These are phyloP conservation scores for Phrynosoma blainvillii DNA, from an alignment of 2,113 vertebrate species.

Conservation along the genomic window DNA sequence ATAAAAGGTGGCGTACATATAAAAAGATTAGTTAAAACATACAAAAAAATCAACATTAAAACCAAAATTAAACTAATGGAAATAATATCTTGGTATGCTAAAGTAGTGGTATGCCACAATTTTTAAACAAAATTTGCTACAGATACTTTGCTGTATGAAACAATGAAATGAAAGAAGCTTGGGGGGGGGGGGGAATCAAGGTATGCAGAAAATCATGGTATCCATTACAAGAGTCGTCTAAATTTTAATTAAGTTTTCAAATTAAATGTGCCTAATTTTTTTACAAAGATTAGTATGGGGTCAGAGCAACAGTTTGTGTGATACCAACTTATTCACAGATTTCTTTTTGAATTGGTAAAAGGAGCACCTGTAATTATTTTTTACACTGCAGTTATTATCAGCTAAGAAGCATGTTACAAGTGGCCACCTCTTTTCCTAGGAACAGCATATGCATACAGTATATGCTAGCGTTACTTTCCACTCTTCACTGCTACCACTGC, in stretches of 20 bases:
- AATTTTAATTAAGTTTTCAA: neutral
- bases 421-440: no score
- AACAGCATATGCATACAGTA: no score
- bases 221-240: neutral
- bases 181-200: neutral
- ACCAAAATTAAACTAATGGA: no score
- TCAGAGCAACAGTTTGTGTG: neutral
- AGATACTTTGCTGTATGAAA: neutral
- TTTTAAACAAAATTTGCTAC: no score
- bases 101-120: no score
- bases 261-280: neutral
- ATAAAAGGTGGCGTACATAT: no score
- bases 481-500: no score
- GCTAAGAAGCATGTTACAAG: neutral
- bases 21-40: no score
- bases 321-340: neutral
- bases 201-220: neutral
- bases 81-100: no score
- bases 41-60: no score
- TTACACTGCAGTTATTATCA: no score
- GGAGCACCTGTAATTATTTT: neutral
- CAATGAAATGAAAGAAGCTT: neutral
- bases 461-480: no score
- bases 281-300: neutral
- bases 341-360: neutral